Evolutionary conservation across 2,888 invertebrate genomes (phyloP).

Genomic region (Cheilosia pagana): DNA sequence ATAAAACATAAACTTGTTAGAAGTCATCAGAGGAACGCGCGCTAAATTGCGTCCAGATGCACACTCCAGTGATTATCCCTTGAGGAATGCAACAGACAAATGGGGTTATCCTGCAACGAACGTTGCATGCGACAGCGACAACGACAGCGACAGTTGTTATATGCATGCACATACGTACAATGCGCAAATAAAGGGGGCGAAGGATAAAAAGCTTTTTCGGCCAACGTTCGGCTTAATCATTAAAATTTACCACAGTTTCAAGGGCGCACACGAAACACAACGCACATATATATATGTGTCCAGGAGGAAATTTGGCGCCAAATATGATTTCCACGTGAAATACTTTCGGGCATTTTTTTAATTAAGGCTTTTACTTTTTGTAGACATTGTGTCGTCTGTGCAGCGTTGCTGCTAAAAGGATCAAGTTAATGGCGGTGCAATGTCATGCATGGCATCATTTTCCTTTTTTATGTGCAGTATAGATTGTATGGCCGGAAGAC

Average conservation of each 20-base stretch:
- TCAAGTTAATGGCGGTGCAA: conserved; percentile 42
- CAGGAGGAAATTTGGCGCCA: conserved; percentile 71
- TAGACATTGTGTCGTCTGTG: neutral
- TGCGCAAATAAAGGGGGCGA: conserved; percentile 33
- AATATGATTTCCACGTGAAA: conserved; percentile 75
- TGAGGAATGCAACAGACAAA: conserved; percentile 73
- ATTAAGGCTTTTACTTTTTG: conserved; percentile 60
- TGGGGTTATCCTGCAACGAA: conserved; percentile 43
- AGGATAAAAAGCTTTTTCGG: conserved; percentile 60
- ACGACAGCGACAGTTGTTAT: conserved; percentile 40
- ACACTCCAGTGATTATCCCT: conserved; percentile 75
- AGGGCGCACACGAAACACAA: conserved; percentile 2
- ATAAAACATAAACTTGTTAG: conserved; percentile 75
- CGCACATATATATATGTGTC: no score
- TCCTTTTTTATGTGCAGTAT: conserved; percentile 55
- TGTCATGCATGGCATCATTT: conserved; percentile 57
- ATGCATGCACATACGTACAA: conserved; percentile 44
- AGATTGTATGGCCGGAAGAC: conserved; percentile 53
- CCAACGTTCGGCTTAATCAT: conserved; percentile 68
- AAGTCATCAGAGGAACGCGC: conserved; percentile 74
- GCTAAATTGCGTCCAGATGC: conserved; percentile 75
- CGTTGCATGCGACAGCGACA: conserved; percentile 52
- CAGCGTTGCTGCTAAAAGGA: conserved; percentile 2
- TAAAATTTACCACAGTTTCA: conserved; percentile 59
- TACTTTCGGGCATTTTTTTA: conserved; percentile 74